phyloP scores from a whole-genome alignment of 2,113 vertebrate species.

The Canis aureus region DNA sequence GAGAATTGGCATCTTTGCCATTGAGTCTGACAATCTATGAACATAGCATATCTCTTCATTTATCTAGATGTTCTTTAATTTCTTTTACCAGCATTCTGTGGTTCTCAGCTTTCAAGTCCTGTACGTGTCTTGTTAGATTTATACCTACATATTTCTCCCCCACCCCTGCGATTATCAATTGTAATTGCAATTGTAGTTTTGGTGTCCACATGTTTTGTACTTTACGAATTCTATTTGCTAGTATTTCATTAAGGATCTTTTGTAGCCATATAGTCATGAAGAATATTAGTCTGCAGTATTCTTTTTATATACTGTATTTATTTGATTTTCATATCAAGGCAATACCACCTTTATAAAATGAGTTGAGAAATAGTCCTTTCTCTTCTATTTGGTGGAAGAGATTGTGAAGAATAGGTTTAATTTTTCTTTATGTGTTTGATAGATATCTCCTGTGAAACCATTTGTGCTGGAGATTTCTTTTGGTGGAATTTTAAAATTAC shows the following conservation, averaged over 20 bases:
- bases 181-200: neutral
- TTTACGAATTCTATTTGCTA: neutral
- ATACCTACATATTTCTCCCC: neutral
- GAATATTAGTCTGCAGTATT: neutral
- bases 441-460: neutral
- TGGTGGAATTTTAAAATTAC: neutral
- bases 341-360: conserved; percentile 20
- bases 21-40: neutral
- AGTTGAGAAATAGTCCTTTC: neutral
- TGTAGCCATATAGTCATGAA: neutral
- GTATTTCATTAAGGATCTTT: conserved; percentile 6
- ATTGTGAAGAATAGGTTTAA: neutral
- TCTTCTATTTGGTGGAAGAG: neutral
- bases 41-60: neutral
- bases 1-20: neutral
- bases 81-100: neutral
- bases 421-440: neutral
- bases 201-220: neutral
- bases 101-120: neutral
- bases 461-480: neutral
- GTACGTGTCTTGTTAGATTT: neutral
- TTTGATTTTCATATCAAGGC: neutral
- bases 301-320: neutral
- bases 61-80: neutral
- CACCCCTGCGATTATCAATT: neutral